phyloP scores from a whole-genome alignment of 2,113 vertebrate genomes.

The Pomatostomus ruficeps region DNA sequence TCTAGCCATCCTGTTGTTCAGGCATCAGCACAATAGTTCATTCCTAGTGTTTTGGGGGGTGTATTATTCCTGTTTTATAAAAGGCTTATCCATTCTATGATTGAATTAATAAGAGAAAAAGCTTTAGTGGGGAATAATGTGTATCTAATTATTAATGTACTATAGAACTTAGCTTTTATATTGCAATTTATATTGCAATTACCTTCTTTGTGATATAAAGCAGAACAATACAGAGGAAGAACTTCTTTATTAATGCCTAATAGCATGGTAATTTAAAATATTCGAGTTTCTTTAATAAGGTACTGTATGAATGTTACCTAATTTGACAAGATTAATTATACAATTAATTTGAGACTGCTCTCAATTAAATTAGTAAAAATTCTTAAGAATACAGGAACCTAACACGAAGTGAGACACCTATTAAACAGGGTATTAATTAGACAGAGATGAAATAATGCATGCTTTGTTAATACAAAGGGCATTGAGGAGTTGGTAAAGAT shows the following conservation, averaged over 20 bases:
- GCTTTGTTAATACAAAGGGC: slow-evolving; percentile 75
- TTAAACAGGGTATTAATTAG: slow-evolving; percentile 78
- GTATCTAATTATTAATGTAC: slow-evolving; percentile 79
- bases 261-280: slow-evolving; percentile 81
- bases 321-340: slow-evolving; percentile 87
- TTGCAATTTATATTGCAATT: slow-evolving; percentile 80
- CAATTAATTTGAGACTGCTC: slow-evolving; percentile 82
- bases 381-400: slow-evolving; percentile 74
- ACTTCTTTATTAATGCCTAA: slow-evolving; percentile 81
- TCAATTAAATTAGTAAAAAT: slow-evolving; percentile 82
- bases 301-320: slow-evolving; percentile 79
- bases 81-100: slow-evolving; percentile 58
- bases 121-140: slow-evolving; percentile 71
- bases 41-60: neutral
- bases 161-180: slow-evolving; percentile 78
- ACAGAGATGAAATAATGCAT: slow-evolving; percentile 72
- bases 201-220: slow-evolving; percentile 78
- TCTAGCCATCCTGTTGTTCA: neutral
- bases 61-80: slow-evolving; percentile 49
- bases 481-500: slow-evolving; percentile 68
- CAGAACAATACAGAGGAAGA: slow-evolving; percentile 78
- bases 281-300: slow-evolving; percentile 78
- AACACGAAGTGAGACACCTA: slow-evolving; percentile 73
- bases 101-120: slow-evolving; percentile 67
- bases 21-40: slow-evolving; percentile 7